A percentile compares a stretch with the other conserved stretches of the same genome.
Evolutionary conservation across 2,113 vertebrate genomes (phyloP).

Genomic region (Piprites chloris): DNA sequence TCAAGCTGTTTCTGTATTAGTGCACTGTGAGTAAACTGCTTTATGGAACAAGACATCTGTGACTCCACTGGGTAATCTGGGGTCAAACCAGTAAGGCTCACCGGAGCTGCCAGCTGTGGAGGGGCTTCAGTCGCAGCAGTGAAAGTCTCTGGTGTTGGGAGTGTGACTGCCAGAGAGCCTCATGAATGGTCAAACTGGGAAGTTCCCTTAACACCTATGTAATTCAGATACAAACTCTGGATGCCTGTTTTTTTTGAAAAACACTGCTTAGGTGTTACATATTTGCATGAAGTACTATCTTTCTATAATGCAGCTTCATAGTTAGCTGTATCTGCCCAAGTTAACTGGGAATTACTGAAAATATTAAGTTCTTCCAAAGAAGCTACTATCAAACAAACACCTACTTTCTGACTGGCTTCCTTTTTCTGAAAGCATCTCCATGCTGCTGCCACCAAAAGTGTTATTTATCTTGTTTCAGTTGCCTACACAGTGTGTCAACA

Average conservation of each 20-base stretch:
- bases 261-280: background rate
- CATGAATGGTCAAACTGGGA: background rate
- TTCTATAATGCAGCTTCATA: background rate
- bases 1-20: background rate
- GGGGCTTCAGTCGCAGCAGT: background rate
- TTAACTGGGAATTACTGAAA: background rate
- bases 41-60: background rate
- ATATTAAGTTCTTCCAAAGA: background rate
- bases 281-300: background rate
- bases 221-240: background rate
- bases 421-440: background rate
- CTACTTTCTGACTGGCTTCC: background rate
- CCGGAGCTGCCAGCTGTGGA: background rate
- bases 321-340: background rate
- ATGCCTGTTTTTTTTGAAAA: background rate
- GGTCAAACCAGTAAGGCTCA: background rate
- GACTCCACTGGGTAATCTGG: background rate
- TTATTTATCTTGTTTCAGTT: background rate
- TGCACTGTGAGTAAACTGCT: background rate
- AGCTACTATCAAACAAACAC: background rate
- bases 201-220: background rate
- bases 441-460: background rate
- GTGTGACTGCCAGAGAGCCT: background rate
- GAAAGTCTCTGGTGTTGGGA: background rate
- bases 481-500: background rate